These are phyloP conservation scores for Phyllostomus hastatus DNA, from an alignment of 2,113 vertebrate species.

Conservation along the genomic window DNA sequence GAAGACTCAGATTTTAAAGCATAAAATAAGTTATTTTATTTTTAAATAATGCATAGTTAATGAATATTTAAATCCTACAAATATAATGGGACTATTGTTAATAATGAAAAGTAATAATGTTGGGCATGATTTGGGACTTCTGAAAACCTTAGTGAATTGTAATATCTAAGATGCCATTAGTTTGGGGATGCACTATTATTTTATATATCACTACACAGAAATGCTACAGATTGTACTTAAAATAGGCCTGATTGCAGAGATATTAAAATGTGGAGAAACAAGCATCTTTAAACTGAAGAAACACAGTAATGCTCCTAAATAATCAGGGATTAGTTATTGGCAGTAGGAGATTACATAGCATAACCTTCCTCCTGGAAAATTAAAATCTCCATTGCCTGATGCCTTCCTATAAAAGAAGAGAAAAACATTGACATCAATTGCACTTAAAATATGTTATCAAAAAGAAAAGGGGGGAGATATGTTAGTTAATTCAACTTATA, in stretches of 20 bases:
- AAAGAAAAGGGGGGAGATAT: neutral
- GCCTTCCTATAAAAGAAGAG: neutral
- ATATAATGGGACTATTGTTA: neutral
- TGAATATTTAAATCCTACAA: neutral
- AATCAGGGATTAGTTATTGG: neutral
- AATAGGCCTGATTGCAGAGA: neutral
- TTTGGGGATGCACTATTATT: neutral
- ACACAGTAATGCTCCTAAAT: neutral
- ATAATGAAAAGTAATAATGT: slow-evolving; percentile 22
- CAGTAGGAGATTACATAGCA: neutral
- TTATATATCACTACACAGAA: slow-evolving; percentile 11
- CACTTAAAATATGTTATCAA: neutral
- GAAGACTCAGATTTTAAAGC: neutral
- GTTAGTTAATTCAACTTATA: neutral
- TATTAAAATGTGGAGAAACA: neutral
- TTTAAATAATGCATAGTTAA: slow-evolving; percentile 50
- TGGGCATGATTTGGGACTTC: slow-evolving; percentile 31
- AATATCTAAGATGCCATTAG: neutral
- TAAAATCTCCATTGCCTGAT: slow-evolving; percentile 11
- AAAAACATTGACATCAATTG: neutral
- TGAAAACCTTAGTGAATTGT: slow-evolving; percentile 25
- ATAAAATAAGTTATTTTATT: slow-evolving; percentile 16
- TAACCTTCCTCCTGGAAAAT: slow-evolving; percentile 19
- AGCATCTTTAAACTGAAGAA: neutral
- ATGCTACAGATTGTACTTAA: neutral